Evolutionary conservation across 23 tunicate species (phyloP).

Genomic region (Styela plicata): DNA sequence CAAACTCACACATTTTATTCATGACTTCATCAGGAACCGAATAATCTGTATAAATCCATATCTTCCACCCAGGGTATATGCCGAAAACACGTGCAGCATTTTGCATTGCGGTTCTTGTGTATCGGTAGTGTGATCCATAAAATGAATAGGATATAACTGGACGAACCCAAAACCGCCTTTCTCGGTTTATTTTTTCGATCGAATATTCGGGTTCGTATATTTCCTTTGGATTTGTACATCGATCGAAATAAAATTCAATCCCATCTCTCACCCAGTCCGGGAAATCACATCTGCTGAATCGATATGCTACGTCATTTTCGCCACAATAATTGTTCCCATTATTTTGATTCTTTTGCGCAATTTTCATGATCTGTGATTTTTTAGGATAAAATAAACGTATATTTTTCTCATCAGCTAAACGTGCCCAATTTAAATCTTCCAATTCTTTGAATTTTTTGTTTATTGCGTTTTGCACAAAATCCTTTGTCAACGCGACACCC

Average conservation of each 20-base stretch:
- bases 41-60: constrained; percentile 15
- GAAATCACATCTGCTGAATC: constrained; percentile 2
- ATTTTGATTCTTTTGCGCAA: constrained; percentile 12
- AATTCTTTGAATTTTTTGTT: background rate
- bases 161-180: constrained; percentile 11
- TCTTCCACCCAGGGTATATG: constrained; percentile 18
- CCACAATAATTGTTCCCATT: background rate
- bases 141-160: constrained; percentile 7
- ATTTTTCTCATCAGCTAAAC: background rate
- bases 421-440: background rate
- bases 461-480: background rate
- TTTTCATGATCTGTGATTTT: constrained; percentile 7
- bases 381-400: background rate
- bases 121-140: background rate
- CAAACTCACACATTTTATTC: background rate
- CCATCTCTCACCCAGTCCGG: constrained; percentile 17
- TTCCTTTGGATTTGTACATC: constrained; percentile 13
- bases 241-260: constrained; percentile 25
- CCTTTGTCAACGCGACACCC: background rate
- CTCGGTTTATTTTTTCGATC: background rate
- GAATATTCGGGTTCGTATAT: background rate
- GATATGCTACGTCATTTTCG: constrained; percentile 13
- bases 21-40: constrained; percentile 15
- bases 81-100: constrained; percentile 1
- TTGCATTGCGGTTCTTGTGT: background rate